Percentiles rank a stretch among this genome's conserved stretches.
These are phyloP conservation scores for Calidris pygmaea DNA, from an alignment of 2,113 vertebrate genomes.

Conservation along the genomic window DNA sequence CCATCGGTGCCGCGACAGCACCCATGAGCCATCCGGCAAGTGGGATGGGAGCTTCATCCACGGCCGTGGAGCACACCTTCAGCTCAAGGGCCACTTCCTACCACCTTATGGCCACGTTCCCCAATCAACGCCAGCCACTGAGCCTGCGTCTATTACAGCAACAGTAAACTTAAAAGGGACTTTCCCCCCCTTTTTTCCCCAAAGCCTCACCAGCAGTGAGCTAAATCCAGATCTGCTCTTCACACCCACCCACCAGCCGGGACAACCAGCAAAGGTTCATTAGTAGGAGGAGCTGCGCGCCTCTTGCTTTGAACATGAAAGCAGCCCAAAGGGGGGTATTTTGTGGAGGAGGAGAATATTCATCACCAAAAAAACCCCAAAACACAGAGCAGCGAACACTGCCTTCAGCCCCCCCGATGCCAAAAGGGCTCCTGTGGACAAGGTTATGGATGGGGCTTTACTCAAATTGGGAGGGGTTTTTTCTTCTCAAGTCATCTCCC, in stretches of 20 bases:
- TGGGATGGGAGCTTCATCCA: background rate
- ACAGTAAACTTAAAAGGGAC: background rate
- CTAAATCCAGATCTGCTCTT: conserved; percentile 25
- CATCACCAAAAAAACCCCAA: background rate
- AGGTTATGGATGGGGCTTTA: background rate
- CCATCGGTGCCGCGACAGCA: accelerated
- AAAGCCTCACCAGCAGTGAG: background rate
- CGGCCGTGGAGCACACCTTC: background rate
- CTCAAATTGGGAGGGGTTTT: background rate
- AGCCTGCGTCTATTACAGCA: background rate
- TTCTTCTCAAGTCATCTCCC: background rate
- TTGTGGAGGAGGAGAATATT: conserved; percentile 6
- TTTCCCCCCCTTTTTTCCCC: background rate
- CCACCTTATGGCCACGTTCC: background rate
- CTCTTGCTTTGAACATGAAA: conserved; percentile 13
- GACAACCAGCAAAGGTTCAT: background rate
- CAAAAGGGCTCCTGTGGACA: background rate
- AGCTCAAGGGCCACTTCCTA: background rate
- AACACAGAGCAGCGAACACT: background rate
- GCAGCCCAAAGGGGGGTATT: background rate
- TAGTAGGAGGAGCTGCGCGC: background rate
- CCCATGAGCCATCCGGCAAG: background rate
- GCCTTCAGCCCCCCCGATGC: background rate
- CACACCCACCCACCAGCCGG: background rate
- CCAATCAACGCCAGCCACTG: accelerated